Evolutionary conservation across 2,797 vertebrate species (phyloP).

Genomic region (Aldrovandia affinis): DNA sequence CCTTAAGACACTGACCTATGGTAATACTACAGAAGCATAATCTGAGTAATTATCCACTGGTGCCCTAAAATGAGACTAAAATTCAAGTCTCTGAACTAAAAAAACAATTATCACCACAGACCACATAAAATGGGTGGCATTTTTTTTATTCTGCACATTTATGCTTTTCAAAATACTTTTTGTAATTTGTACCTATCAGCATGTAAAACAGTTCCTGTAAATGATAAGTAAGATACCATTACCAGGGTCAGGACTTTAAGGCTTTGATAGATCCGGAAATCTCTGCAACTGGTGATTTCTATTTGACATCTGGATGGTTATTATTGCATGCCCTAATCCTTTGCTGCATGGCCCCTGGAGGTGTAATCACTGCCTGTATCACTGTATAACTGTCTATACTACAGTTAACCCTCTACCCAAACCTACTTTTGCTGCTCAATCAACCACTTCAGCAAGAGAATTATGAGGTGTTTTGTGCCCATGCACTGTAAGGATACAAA

Average conservation of each 20-base stretch:
- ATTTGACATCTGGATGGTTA: not conserved
- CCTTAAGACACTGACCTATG: not conserved
- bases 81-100: not conserved
- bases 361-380: not conserved
- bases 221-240: not conserved
- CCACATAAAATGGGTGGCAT: too few relatives aligned
- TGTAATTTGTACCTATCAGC: not conserved
- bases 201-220: not conserved
- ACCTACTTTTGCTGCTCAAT: not conserved
- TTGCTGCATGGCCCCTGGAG: not conserved
- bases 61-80: not conserved
- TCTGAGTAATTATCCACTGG: not conserved
- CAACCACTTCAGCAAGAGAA: too few relatives aligned
- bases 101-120: too few relatives aligned
- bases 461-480: too few relatives aligned
- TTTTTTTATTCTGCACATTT: too few relatives aligned
- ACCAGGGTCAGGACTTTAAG: not conserved
- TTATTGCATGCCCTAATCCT: constrained; percentile 1
- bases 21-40: not conserved
- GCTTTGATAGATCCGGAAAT: not conserved
- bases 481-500: too few relatives aligned
- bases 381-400: too few relatives aligned
- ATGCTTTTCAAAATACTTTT: too few relatives aligned
- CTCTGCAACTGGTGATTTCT: not conserved
- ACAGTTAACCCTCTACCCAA: not conserved